Evolutionary conservation across 2,888 invertebrate genomes (phyloP), one percentile per base, ranked within the genome.

Genomic region (Cloeon dipterum): DNA sequence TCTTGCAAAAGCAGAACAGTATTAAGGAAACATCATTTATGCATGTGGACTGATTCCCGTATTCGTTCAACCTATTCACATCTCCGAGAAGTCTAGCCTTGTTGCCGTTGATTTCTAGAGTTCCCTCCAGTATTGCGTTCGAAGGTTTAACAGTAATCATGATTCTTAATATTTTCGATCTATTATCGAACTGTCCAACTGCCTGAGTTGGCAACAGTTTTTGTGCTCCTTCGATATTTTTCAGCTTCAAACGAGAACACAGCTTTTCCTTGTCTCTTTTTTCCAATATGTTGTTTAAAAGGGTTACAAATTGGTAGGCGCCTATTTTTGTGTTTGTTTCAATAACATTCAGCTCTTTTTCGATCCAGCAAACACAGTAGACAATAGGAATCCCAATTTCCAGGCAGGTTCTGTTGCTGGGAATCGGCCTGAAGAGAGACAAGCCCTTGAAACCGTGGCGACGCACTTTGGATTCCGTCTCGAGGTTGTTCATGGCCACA

Each of bases 331-430:
- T 47, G 5, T 42, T 35, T 1, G 39, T 23, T 32, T 47, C 44
- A 2, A 42, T 32, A 1, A 42, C 26, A 8, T 40, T 36, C 18
- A 51, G 35, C 3, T 43, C 40, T 20, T 44, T 42, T 36, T 49
- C 47, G 5, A 43, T 37, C 25, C 50, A 46, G 39, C 58, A 58
- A 2, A 54, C 50, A 44, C 58, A 58, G 48, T 52, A 59, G 39
- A 56, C 53, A 8, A 51, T 47, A 4, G 50, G 45, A 33, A 60
- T 52, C 32, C 47, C 46, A 1, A 57, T 56, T 25, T 49, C 46
- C 4, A 43, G 43, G 41, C 59, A 60, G 5, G 53, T 52, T 29
- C 59, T 43, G 16, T 46, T 45, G 17, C 34, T 20, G 2, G 58
- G 55, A 20, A 59, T 45, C 17, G 45, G 45, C 11, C 46, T 35